These are phyloP conservation scores for Poeciliopsis turrubarensis DNA, from an alignment of 2,113 vertebrate species.

Conservation along the genomic window DNA sequence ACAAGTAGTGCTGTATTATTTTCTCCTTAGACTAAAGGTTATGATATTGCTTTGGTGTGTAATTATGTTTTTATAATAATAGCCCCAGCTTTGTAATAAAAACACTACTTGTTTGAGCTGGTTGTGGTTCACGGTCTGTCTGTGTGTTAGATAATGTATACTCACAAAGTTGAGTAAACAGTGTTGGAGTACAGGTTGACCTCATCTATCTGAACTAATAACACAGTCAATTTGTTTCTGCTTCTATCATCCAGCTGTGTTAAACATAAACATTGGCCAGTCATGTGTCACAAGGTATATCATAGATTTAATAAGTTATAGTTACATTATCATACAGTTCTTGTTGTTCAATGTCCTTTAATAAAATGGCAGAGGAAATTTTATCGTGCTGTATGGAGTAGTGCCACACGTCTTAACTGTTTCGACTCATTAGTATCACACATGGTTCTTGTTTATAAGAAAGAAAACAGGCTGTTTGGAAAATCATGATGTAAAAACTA, in stretches of 20 bases:
- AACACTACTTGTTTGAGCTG: slow-evolving; percentile 15
- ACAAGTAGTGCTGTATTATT: slow-evolving; percentile 20
- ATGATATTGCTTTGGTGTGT: slow-evolving; percentile 12
- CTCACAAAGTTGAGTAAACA: not conserved
- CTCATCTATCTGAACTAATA: slow-evolving; percentile 16
- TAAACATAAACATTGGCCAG: not conserved
- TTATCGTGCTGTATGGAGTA: not conserved
- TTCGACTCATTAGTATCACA: no score
- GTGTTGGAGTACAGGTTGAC: slow-evolving; percentile 11
- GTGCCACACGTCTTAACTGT: not conserved
- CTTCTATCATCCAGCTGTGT: not conserved
- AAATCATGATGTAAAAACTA: no score
- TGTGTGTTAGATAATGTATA: slow-evolving; percentile 4
- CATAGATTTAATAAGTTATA: not conserved
- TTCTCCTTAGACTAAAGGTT: slow-evolving; percentile 12
- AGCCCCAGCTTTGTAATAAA: slow-evolving; percentile 38
- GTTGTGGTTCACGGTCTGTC: slow-evolving; percentile 5
- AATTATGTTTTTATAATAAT: slow-evolving; percentile 25
- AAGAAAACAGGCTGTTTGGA: not conserved
- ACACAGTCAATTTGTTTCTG: not conserved
- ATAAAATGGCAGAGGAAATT: not conserved
- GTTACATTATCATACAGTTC: not conserved
- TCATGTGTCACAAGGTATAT: not conserved
- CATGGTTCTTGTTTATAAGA: not conserved
- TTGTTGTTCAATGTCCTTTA: not conserved